Evolutionary conservation across 2,888 invertebrate species (phyloP).

Genomic region (Drosophila dives): DNA sequence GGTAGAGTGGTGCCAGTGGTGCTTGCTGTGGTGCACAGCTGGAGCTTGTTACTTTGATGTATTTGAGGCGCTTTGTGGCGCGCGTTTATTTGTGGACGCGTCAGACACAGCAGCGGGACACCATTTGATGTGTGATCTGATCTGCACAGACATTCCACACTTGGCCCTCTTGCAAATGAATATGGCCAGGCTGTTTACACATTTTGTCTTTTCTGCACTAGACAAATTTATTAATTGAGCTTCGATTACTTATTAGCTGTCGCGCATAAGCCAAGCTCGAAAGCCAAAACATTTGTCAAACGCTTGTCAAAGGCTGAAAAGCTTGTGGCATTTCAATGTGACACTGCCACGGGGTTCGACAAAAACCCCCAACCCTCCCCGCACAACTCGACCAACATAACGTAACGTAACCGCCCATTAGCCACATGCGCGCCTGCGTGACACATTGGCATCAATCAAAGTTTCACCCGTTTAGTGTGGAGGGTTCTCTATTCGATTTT

Average conservation of each 20-base stretch:
- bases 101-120: constrained; percentile 71
- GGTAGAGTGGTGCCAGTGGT: constrained; percentile 19
- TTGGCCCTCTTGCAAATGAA: constrained; percentile 13
- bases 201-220: constrained; percentile 23
- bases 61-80: constrained; percentile 72
- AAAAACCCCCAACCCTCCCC: too few relatives aligned
- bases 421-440: constrained; percentile 84
- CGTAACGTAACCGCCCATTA: constrained; percentile 72
- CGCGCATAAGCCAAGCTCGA: constrained; percentile 40
- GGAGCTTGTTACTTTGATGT: constrained; percentile 83
- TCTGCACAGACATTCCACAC: constrained; percentile 19
- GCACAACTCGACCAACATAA: not conserved
- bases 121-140: constrained; percentile 55
- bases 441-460: constrained; percentile 83
- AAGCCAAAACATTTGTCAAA: constrained; percentile 80
- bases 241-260: constrained; percentile 49
- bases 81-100: constrained; percentile 79
- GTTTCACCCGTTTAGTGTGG: constrained; percentile 75
- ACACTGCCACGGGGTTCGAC: constrained; percentile 26
- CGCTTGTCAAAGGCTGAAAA: constrained; percentile 76
- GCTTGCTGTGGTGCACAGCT: constrained; percentile 75
- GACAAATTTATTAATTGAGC: constrained; percentile 45
- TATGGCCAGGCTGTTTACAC: constrained; percentile 39
- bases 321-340: constrained; percentile 58
- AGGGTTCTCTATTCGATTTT: constrained; percentile 5